Evolutionary conservation across 1,140 invertebrate genomes (phyloP).

Genomic region (Drosophila obscura): DNA sequence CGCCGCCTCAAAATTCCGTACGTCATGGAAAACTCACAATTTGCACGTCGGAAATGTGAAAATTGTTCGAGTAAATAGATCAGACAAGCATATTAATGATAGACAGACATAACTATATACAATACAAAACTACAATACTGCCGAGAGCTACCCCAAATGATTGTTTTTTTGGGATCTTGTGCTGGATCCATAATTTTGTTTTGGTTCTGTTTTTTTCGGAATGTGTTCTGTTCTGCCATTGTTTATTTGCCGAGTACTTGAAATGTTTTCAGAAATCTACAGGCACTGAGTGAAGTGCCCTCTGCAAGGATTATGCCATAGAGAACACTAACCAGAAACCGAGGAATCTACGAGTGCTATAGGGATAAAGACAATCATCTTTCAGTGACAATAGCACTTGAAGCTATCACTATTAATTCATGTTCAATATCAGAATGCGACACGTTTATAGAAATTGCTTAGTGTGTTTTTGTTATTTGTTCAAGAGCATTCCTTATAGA

Average conservation of each 20-base stretch:
- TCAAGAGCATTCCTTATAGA: conserved; percentile 39
- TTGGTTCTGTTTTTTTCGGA: conserved; percentile 22
- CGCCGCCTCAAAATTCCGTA: conserved; percentile 6
- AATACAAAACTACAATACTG: background rate
- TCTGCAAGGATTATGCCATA: conserved; percentile 44
- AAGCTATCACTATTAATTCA: conserved; percentile 20
- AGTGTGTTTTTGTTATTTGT: conserved; percentile 4
- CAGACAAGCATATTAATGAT: conserved; percentile 55
- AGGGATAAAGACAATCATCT: conserved; percentile 21
- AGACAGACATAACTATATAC: conserved; percentile 43
- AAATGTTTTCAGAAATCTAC: conserved; percentile 59
- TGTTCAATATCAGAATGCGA: conserved; percentile 17
- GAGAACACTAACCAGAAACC: conserved; percentile 28
- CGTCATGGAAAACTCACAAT: conserved; percentile 65
- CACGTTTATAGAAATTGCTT: conserved; percentile 30
- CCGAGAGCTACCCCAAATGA: conserved; percentile 10
- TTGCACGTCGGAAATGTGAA: conserved; percentile 60
- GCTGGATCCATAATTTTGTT: conserved; percentile 44
- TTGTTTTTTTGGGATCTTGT: conserved; percentile 26
- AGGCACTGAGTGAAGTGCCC: conserved; percentile 30
- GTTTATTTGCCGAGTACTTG: conserved; percentile 65
- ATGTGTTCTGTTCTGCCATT: conserved; percentile 31
- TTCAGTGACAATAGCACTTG: conserved; percentile 16
- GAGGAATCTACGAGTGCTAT: background rate
- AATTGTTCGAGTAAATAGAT: conserved; percentile 75